Evolutionary conservation across 30 jellyfish, hydroid and myxozoan species (phyloP), one percentile per base, ranked within the genome.

Genomic region (Aurelia aurita complex sp. Pacific): DNA sequence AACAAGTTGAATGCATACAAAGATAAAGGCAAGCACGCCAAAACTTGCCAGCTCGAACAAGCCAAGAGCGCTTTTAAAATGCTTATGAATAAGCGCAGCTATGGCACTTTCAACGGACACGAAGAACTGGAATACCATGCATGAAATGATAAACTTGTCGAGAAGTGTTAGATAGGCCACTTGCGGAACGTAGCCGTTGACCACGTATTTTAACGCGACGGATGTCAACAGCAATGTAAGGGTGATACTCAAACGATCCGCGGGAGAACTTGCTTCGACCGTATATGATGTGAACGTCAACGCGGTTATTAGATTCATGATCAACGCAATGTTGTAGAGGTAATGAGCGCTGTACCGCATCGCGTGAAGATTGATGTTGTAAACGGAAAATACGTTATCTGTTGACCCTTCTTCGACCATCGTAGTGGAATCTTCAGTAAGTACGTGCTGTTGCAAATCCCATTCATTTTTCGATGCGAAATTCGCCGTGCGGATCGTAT

Each of bases 91-190:
- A 64, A 71, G 66, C 29, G 81, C 23, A 71, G 81, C 23, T 1
- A 43, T 64, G 12, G 66, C 38, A 34, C 54, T 71, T 71, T 71
- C 67, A 15, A 36, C 81, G 81, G 33, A 19, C 2, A 71, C 38
- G 12, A 71, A 16, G 38, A 75, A 75, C 57, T 75, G 85, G 59
- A 75, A 75, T 1, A 36, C 74, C 85, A 75, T 75, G 64, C 85
- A 23, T n/a, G 32, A 46, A 55, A 75, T 55, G 5, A 75, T 54
- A 52, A 15, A 60, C 59, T 55, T 60, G 74, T 75, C 85, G 10
- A 75, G 74, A 19, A 55, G 74, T 32, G 74, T 75, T 43, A 75
- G 60, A 43, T 75, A 75, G 16, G 76, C 52, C 74, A 75, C 75
- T 53, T 60, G 73, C 29, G 85, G 85, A 23, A 75, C 85, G 19